Percentiles rank a stretch among this genome's conserved stretches.
These are phyloP conservation scores for Callocephalon fimbriatum DNA, from an alignment of 2,113 vertebrate species.

Conservation along the genomic window DNA sequence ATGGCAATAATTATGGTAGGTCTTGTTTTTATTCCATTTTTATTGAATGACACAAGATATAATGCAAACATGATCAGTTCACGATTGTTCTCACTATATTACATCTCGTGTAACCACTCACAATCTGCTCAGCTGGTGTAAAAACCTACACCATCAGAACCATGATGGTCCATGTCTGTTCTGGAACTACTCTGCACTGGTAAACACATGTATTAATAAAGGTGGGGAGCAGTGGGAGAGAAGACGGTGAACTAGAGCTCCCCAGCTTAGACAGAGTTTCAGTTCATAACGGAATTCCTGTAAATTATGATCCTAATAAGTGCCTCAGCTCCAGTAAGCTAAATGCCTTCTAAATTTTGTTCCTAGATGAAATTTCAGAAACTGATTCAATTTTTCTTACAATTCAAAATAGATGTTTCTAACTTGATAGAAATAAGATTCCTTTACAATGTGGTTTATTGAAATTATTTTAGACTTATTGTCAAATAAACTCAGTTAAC, in stretches of 20 bases:
- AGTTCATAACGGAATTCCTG: neutral
- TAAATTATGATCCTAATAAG: neutral
- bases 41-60: neutral
- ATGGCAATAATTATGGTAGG: neutral
- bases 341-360: neutral
- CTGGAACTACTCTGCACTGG: neutral
- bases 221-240: neutral
- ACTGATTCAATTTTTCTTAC: neutral
- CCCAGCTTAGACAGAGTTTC: neutral
- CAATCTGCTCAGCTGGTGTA: neutral
- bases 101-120: neutral
- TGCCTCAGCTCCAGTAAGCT: neutral
- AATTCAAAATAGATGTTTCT: neutral
- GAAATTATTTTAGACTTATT: neutral
- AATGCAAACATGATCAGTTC: neutral
- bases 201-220: fast-evolving
- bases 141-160: neutral
- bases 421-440: neutral
- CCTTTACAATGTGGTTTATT: neutral
- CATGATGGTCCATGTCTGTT: fast-evolving
- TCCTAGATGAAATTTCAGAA: neutral
- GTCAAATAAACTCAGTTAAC: neutral
- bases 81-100: neutral
- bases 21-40: neutral
- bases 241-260: neutral